phyloP scores from a whole-genome alignment of 2,797 vertebrate species.

The Danio jaintianensis region DNA sequence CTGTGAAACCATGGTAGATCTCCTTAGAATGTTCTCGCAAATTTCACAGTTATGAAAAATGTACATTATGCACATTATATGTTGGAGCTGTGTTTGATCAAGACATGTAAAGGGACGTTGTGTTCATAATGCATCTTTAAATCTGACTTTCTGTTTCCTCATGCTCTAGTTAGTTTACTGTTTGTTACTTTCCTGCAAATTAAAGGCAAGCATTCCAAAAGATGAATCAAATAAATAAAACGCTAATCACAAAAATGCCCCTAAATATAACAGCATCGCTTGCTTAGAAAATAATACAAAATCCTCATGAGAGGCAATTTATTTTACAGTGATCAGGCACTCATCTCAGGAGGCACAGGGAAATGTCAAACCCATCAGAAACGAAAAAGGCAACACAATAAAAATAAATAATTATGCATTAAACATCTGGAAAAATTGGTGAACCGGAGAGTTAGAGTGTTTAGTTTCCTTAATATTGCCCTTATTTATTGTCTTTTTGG shows the following conservation, averaged over 20 bases:
- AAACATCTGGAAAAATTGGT: conserved; percentile 5
- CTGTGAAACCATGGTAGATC: too few relatives aligned
- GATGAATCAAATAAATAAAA: background rate
- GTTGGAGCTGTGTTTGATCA: background rate
- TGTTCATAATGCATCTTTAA: background rate
- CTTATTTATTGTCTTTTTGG: conserved; percentile 4
- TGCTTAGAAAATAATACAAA: conserved; percentile 22
- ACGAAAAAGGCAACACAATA: background rate
- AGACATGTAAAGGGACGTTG: background rate
- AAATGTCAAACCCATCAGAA: conserved; percentile 32
- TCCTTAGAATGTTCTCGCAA: too few relatives aligned
- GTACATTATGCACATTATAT: background rate
- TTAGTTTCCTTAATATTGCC: background rate
- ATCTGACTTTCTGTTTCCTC: background rate
- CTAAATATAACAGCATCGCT: background rate
- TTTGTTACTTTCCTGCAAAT: background rate
- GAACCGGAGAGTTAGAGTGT: background rate
- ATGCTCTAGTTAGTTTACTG: background rate
- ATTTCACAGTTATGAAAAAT: background rate
- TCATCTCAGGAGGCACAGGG: conserved; percentile 17
- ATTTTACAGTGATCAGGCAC: conserved; percentile 4
- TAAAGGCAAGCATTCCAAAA: background rate
- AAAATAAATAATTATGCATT: background rate
- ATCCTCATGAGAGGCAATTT: conserved; percentile 26
- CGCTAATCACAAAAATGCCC: background rate